These are phyloP conservation scores for Adrianichthys oophorus DNA, from an alignment of 2,797 vertebrate species.

Conservation along the genomic window DNA sequence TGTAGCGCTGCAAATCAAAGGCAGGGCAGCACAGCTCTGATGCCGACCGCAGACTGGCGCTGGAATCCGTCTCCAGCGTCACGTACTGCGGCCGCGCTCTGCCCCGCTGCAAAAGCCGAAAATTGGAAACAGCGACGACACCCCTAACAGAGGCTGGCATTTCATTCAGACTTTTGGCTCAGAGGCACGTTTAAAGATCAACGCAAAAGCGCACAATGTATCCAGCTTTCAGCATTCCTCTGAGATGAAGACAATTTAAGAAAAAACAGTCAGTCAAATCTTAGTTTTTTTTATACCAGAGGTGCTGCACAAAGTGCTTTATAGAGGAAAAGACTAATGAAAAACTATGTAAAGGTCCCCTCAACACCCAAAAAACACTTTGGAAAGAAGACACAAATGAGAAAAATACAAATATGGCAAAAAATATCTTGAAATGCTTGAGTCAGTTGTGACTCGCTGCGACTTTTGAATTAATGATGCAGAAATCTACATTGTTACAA, in stretches of 20 bases:
- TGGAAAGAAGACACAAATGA: too few species aligned
- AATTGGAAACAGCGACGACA: slow-evolving; percentile 74
- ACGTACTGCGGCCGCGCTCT: slow-evolving; percentile 57
- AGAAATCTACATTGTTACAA: slow-evolving; percentile 6
- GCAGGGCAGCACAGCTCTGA: slow-evolving; percentile 28
- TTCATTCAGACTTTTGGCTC: slow-evolving; percentile 57
- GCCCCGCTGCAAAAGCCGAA: slow-evolving; percentile 74
- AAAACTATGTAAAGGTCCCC: too few species aligned
- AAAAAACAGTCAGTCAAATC: too few species aligned
- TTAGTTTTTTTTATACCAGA: too few species aligned
- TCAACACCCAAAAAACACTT: too few species aligned
- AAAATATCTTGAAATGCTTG: too few species aligned
- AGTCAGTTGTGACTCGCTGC: not conserved
- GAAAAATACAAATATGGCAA: too few species aligned
- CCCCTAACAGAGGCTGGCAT: slow-evolving; percentile 67
- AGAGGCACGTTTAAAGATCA: slow-evolving; percentile 64
- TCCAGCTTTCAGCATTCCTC: slow-evolving; percentile 24
- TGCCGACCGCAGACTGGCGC: slow-evolving; percentile 41
- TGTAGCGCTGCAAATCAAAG: slow-evolving; percentile 56
- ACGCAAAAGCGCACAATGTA: slow-evolving; percentile 41
- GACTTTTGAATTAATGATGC: slow-evolving; percentile 5
- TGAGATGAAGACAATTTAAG: slow-evolving; percentile 15
- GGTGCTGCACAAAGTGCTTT: too few species aligned
- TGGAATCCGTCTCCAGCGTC: slow-evolving; percentile 54
- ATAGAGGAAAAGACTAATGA: too few species aligned